Conservation (phyloP, 2,797 vertebrate genomes). For the Scolopax bukidnonensis region DNA sequence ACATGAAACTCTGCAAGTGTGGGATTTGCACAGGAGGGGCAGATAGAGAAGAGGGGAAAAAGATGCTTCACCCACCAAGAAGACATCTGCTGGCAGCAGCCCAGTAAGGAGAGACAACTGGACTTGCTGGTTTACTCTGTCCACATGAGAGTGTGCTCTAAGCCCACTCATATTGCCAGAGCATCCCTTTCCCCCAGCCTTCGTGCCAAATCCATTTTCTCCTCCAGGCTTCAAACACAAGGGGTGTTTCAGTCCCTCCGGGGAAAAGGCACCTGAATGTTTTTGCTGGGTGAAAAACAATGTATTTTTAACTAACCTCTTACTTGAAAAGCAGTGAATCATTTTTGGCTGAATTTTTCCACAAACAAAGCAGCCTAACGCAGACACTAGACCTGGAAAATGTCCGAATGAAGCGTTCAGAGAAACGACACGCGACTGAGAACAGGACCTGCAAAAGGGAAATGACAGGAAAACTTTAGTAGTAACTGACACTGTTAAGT, state of each 20-base stretch:
- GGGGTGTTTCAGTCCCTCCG: not conserved
- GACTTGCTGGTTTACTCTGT: not conserved
- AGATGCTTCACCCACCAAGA: not conserved
- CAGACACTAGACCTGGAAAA: conserved; percentile 18
- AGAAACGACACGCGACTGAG: not conserved
- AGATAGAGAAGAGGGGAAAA: not conserved
- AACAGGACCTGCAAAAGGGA: not conserved
- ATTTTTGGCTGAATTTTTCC: conserved; percentile 30
- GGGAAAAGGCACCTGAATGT: not conserved
- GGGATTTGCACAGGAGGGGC: not conserved
- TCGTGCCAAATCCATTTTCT: accelerated
- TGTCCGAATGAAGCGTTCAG: not conserved
- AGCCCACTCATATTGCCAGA: not conserved
- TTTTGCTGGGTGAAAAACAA: conserved; percentile 44
- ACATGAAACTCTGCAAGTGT: not conserved
- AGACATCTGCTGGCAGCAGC: not conserved
- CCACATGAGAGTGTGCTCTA: not conserved
- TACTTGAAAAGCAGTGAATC: conserved; percentile 40
- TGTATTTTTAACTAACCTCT: conserved; percentile 50
- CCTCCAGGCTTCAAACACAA: not conserved
- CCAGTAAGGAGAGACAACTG: not conserved
- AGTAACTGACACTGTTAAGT: not conserved
- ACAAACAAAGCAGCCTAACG: conserved; percentile 25
- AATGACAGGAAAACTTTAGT: not conserved
- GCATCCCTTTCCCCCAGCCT: not conserved